Evolutionary conservation across 2,797 vertebrate species (phyloP).

Genomic region (Odontamblyopus lacepedii): DNA sequence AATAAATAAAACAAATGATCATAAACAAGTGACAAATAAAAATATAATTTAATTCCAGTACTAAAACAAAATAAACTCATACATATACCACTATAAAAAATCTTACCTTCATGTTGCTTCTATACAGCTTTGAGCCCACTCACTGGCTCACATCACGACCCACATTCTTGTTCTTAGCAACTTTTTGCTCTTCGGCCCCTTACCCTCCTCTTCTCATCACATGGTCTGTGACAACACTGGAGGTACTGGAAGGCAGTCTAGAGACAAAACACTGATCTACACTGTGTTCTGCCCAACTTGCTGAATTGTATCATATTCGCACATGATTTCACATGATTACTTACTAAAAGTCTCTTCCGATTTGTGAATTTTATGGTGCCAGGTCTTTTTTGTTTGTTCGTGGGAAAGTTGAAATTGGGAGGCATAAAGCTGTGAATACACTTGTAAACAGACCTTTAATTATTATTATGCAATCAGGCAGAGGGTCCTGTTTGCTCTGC

Average conservation of each 20-base stretch:
- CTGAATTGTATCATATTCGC: not conserved
- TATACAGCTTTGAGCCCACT: slow-evolving; percentile 22
- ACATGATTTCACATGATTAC: not conserved
- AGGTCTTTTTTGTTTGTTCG: not conserved
- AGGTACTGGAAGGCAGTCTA: slow-evolving; percentile 7
- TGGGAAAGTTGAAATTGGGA: slow-evolving; percentile 33
- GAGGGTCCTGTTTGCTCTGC: slow-evolving; percentile 22
- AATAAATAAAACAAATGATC: too few relatives aligned
- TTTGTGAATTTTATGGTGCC: not conserved
- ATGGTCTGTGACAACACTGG: slow-evolving; percentile 41
- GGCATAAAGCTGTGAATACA: slow-evolving; percentile 20
- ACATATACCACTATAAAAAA: not conserved
- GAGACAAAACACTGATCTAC: not conserved
- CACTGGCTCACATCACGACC: slow-evolving; percentile 26
- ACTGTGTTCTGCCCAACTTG: not conserved
- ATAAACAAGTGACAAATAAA: not conserved
- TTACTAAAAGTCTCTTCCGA: not conserved
- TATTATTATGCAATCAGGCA: slow-evolving; percentile 42
- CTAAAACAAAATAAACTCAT: not conserved
- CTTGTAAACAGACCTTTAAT: slow-evolving; percentile 41
- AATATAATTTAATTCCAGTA: not conserved
- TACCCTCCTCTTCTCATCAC: slow-evolving; percentile 50
- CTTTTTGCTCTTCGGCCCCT: slow-evolving; percentile 24
- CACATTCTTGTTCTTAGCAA: slow-evolving; percentile 37
- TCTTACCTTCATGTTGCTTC: slow-evolving; percentile 59